Evolutionary conservation across 2,888 invertebrate species (phyloP).

Genomic region (Saturnia pavonia): DNA sequence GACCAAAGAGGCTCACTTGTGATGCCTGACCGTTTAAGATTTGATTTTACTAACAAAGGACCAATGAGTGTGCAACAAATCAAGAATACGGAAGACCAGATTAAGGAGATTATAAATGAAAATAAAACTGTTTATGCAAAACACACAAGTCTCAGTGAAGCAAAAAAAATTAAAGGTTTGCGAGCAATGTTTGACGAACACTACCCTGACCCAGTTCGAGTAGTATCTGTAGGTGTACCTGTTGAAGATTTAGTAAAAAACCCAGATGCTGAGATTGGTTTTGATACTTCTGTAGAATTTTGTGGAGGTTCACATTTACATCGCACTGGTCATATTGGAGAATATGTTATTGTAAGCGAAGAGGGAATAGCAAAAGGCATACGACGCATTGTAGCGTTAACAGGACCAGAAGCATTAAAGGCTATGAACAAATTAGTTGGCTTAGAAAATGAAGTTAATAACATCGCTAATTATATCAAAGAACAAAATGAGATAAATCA

Average conservation of each 20-base stretch:
- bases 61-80: slow-evolving; percentile 95
- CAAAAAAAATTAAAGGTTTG: slow-evolving; percentile 95
- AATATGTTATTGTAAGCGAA: slow-evolving; percentile 97
- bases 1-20: slow-evolving; percentile 99
- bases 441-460: slow-evolving; percentile 88
- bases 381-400: slow-evolving; percentile 97
- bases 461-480: slow-evolving; percentile 81
- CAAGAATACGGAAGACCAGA: slow-evolving; percentile 90
- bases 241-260: slow-evolving; percentile 94
- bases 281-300: slow-evolving; percentile 97
- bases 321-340: slow-evolving; percentile 95
- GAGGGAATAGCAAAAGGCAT: slow-evolving; percentile 99
- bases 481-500: slow-evolving; percentile 81
- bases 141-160: slow-evolving; percentile 90
- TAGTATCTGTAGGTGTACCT: slow-evolving; percentile 96
- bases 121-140: slow-evolving; percentile 94
- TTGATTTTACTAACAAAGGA: slow-evolving; percentile 97
- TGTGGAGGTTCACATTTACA: slow-evolving; percentile 99
- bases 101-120: slow-evolving; percentile 87
- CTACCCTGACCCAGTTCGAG: slow-evolving; percentile 97
- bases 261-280: slow-evolving; percentile 90
- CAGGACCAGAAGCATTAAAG: slow-evolving; percentile 96
- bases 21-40: slow-evolving; percentile 97
- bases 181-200: slow-evolving; percentile 99
- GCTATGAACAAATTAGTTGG: slow-evolving; percentile 90